Conservation (phyloP, 2,888 invertebrate species). For the Drosophila algonquin region DNA sequence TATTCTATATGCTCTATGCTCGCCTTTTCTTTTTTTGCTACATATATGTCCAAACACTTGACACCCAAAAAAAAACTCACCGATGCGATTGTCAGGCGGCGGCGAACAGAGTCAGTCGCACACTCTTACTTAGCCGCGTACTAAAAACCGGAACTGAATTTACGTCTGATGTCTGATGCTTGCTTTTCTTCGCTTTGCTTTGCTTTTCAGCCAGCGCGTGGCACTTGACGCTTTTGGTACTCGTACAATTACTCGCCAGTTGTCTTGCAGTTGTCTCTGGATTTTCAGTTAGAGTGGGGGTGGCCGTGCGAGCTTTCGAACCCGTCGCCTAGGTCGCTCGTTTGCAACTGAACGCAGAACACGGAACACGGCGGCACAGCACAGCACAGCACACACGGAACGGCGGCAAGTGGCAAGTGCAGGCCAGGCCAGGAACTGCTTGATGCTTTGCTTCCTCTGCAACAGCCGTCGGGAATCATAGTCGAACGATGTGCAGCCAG, state of each 20-base stretch:
- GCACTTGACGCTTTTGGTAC: neutral
- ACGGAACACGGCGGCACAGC: neutral
- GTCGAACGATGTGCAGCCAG: conserved; percentile 18
- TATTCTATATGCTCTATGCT: no score
- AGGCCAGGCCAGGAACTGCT: conserved; percentile 44
- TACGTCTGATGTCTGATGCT: neutral
- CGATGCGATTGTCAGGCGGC: neutral
- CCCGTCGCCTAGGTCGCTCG: conserved; percentile 82
- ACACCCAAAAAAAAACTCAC: neutral
- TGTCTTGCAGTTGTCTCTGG: neutral
- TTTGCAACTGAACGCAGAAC: conserved; percentile 80
- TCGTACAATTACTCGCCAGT: conserved; percentile 1
- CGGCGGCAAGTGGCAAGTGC: conserved; percentile 56
- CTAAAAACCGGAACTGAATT: neutral
- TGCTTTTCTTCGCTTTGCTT: no score
- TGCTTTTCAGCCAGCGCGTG: neutral
- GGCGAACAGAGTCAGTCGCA: no score
- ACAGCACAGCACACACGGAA: conserved; percentile 2
- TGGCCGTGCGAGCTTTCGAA: conserved; percentile 66
- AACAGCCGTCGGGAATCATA: conserved; percentile 39
- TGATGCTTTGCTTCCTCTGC: conserved; percentile 53
- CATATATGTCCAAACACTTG: no score
- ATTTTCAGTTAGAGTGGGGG: conserved; percentile 7
- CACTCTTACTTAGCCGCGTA: neutral
- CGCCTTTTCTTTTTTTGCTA: no score